phyloP scores from a whole-genome alignment of 2,113 vertebrate genomes.

The Mugil cephalus region DNA sequence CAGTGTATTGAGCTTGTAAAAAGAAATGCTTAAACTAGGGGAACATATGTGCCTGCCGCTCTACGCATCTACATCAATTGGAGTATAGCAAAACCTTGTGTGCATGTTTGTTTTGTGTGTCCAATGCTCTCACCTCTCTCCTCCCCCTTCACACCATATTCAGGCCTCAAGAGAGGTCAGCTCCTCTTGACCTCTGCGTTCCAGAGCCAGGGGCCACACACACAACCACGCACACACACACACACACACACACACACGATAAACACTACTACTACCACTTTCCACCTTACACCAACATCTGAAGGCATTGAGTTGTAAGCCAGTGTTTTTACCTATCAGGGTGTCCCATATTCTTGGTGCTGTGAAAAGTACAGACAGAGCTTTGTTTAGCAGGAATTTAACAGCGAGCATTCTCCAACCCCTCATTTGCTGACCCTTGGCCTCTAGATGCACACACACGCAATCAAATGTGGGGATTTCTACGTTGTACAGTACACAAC shows the following conservation, averaged over 20 bases:
- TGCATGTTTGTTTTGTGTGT: slow-evolving; percentile 25
- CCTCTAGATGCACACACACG: slow-evolving; percentile 48
- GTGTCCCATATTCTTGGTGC: slow-evolving; percentile 31
- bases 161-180: slow-evolving; percentile 76
- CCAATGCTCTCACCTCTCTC: slow-evolving; percentile 36
- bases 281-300: too few relatives aligned
- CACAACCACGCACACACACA: slow-evolving; percentile 34
- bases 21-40: not conserved
- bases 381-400: slow-evolving; percentile 77
- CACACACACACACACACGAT: slow-evolving; percentile 31
- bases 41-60: slow-evolving; percentile 9
- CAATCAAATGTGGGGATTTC: slow-evolving; percentile 56
- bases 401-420: slow-evolving; percentile 62
- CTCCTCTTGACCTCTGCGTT: slow-evolving; percentile 82
- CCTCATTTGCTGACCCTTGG: slow-evolving; percentile 62
- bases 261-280: slow-evolving; percentile 42
- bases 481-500: slow-evolving; percentile 50
- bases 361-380: slow-evolving; percentile 52
- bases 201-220: slow-evolving; percentile 73
- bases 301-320: slow-evolving; percentile 62
- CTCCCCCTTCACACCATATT: slow-evolving; percentile 60
- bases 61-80: too few relatives aligned
- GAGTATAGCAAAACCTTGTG: not conserved
- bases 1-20: too few relatives aligned
- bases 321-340: slow-evolving; percentile 60